A percentile compares a stretch with the other conserved stretches of the same genome.
Evolutionary conservation across 2,113 vertebrate species (phyloP).

Genomic region (Jaculus jaculus): DNA sequence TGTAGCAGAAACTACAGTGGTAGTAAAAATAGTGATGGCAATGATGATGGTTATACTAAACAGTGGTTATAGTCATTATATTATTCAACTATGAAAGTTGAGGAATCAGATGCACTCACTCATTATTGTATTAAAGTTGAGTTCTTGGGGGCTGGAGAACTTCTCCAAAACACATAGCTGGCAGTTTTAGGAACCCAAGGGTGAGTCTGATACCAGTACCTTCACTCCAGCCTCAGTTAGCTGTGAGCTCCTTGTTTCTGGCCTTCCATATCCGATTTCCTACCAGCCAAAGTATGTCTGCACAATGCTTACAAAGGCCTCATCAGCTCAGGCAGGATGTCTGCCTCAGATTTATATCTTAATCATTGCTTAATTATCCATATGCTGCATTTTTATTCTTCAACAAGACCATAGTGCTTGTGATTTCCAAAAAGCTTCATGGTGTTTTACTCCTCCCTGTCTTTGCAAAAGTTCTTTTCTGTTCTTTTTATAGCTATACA

Average conservation of each 20-base stretch:
- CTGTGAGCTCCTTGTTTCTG: background rate
- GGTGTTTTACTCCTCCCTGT: background rate
- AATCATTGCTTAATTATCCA: background rate
- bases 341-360: background rate
- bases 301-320: background rate
- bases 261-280: too few relatives aligned
- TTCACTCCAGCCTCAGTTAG: background rate
- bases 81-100: background rate
- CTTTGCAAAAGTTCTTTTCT: background rate
- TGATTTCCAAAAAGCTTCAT: background rate
- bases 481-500: background rate
- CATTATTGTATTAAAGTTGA: background rate
- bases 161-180: background rate
- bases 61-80: background rate
- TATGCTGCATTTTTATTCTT: background rate
- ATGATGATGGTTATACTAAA: background rate
- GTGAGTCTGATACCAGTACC: background rate
- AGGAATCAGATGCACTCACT: background rate
- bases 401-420: background rate
- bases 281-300: background rate
- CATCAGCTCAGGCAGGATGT: background rate
- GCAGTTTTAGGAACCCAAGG: background rate
- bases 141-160: background rate
- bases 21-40: background rate
- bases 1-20: background rate